Base-by-base conservation (phyloP, 2,113 vertebrate genomes). In the Megalops atlanticus region DNA sequence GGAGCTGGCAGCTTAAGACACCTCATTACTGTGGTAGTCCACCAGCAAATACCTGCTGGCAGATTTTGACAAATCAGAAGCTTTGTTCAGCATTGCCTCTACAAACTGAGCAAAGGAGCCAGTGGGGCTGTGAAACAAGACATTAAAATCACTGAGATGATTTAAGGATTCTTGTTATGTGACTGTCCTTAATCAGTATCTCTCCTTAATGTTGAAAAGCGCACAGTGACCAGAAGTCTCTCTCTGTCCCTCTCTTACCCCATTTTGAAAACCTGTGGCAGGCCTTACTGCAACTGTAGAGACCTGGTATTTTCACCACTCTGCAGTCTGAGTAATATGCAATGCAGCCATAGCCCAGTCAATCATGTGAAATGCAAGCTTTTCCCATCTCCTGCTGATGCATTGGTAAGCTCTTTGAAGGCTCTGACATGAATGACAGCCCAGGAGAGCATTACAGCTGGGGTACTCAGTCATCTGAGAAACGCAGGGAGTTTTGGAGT, bases 21-120 rank as follows among this genome's bases (percentile, higher is more conserved):
- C 58, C 80, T 89, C 84, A 84, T 87, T 84, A 88, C 36, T 49
- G 47, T 74, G 77, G 64, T 82, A 75, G 38, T 82, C 80, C 52
- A 47, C 16, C 45, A 49, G 43, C 74, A 80, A 41, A 78, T 68
- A 78, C 52, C 70, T 78, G 40, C 54, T 80, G 77, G 35, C 76
- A 84, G 80, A 86, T 85, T 36, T 86, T 89, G 83, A 86, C 81
- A 76, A 84, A 87, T 84, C 31, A 72, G 27, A 39, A 41, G 16
- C 73, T 70, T 70, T 27, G 38, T 58, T 74, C 52, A 54, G 69
- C 80, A 75, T 73, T 4, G 21, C n/a, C n/a, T n/a, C n/a, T n/a
- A n/a, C n/a, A n/a, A n/a, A n/a, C n/a, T n/a, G n/a, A n/a, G n/a
- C n/a, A n/a, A n/a, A n/a, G n/a, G n/a, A n/a, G n/a, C n/a, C n/a